Percentiles rank a stretch among this genome's conserved stretches.
Evolutionary conservation across 2,113 vertebrate species (phyloP).

Genomic region (Hippotragus niger): DNA sequence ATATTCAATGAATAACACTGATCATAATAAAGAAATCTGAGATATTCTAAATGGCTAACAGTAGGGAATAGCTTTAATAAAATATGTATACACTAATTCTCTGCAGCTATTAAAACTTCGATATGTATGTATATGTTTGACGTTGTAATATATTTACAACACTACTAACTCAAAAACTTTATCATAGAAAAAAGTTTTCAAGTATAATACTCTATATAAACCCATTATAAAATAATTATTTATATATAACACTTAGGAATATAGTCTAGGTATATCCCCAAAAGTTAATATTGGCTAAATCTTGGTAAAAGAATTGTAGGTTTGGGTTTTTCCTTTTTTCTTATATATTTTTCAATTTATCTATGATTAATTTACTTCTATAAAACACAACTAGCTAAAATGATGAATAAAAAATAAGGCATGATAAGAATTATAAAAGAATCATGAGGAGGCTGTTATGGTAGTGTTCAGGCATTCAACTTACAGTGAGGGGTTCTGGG

Average conservation of each 20-base stretch:
- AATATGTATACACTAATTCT: background rate
- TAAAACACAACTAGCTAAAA: background rate
- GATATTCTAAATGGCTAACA: background rate
- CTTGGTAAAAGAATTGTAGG: background rate
- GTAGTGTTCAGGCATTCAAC: background rate
- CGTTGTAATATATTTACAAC: background rate
- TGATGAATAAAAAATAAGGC: background rate
- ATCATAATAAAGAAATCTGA: constrained; percentile 22
- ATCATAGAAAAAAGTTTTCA: background rate
- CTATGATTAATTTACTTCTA: background rate
- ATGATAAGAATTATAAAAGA: background rate
- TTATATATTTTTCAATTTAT: background rate
- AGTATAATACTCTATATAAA: background rate
- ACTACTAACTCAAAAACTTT: background rate
- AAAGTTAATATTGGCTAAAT: background rate
- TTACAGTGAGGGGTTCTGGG: background rate
- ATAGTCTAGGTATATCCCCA: background rate
- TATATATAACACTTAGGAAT: background rate
- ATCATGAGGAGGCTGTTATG: background rate
- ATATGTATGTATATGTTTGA: background rate
- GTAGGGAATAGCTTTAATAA: background rate
- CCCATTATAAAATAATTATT: background rate
- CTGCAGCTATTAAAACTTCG: constrained; percentile 1
- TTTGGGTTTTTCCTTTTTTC: background rate
- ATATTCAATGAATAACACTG: background rate